A percentile compares a stretch with the other conserved stretches of the same genome.
Evolutionary conservation across 2,888 invertebrate species (phyloP).

Genomic region (Ormyrus pomaceus): DNA sequence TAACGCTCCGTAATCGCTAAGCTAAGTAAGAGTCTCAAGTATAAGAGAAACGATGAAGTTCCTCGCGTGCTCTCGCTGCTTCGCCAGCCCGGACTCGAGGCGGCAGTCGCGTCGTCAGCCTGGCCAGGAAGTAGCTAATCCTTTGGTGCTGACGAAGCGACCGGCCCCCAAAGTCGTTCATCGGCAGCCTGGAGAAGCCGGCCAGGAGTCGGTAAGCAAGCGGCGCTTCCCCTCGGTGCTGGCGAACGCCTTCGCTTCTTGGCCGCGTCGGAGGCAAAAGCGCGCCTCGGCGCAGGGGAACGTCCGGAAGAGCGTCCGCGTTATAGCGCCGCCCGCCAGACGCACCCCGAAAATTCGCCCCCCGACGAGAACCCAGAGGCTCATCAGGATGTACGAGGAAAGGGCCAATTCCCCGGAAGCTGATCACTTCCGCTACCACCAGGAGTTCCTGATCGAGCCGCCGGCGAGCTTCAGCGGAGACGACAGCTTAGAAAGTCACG

Average conservation of each 20-base stretch:
- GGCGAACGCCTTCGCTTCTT: constrained; percentile 54
- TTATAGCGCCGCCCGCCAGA: constrained; percentile 48
- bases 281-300: constrained; percentile 17
- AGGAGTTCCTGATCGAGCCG: constrained; percentile 68
- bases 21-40: background rate
- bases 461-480: constrained; percentile 64
- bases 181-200: constrained; percentile 29
- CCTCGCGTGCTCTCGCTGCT: constrained; percentile 66
- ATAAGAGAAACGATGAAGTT: constrained; percentile 63
- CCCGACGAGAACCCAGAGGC: constrained; percentile 38
- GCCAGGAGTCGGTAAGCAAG: constrained; percentile 17
- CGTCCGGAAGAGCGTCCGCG: constrained; percentile 28
- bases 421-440: background rate
- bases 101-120: constrained; percentile 50
- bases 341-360: constrained; percentile 16
- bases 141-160: constrained; percentile 67
- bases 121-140: constrained; percentile 63
- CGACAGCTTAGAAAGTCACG: constrained; percentile 60
- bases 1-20: background rate
- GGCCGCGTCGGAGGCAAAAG: constrained; percentile 42
- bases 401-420: constrained; percentile 32
- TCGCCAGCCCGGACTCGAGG: constrained; percentile 54
- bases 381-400: constrained; percentile 54
- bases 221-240: constrained; percentile 59
- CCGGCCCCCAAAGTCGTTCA: constrained; percentile 57